Evolutionary conservation across 2,113 vertebrate species (phyloP).

Genomic region (Vombatus ursinus): DNA sequence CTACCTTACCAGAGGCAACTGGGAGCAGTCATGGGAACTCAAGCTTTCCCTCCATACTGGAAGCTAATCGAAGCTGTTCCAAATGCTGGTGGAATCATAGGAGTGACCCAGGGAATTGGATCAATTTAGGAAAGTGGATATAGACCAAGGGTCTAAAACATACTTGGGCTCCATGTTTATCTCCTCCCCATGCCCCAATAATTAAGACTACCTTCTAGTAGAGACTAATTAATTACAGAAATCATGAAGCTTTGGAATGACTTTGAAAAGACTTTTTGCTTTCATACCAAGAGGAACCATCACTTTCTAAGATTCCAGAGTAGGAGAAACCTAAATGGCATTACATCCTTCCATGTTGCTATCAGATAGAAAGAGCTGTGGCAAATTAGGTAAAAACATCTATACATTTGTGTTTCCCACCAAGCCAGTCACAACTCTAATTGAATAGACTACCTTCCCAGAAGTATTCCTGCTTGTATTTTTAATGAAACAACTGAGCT

Average conservation of each 20-base stretch:
- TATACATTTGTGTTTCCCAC: constrained; percentile 37
- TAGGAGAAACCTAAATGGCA: constrained; percentile 22
- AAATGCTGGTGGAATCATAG: constrained; percentile 9
- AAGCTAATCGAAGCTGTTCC: background rate
- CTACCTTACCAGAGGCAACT: constrained; percentile 15
- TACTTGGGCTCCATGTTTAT: background rate
- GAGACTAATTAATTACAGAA: constrained; percentile 13
- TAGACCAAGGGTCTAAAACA: background rate
- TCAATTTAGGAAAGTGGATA: background rate
- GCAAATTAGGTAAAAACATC: constrained; percentile 70
- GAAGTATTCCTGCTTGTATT: constrained; percentile 67
- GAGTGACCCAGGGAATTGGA: constrained; percentile 22
- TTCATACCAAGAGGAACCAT: background rate
- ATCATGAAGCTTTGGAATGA: background rate
- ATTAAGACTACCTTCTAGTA: background rate
- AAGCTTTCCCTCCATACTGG: background rate
- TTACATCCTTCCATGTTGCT: background rate
- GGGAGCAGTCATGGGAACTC: background rate
- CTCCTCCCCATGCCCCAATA: background rate
- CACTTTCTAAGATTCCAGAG: background rate
- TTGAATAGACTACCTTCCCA: constrained; percentile 59
- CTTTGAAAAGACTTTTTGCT: background rate
- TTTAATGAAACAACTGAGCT: constrained; percentile 77
- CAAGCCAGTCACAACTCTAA: constrained; percentile 31
- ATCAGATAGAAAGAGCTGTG: background rate